Evolutionary conservation across 1,140 invertebrate genomes (phyloP).

Genomic region (Cataglyphis hispanica): DNA sequence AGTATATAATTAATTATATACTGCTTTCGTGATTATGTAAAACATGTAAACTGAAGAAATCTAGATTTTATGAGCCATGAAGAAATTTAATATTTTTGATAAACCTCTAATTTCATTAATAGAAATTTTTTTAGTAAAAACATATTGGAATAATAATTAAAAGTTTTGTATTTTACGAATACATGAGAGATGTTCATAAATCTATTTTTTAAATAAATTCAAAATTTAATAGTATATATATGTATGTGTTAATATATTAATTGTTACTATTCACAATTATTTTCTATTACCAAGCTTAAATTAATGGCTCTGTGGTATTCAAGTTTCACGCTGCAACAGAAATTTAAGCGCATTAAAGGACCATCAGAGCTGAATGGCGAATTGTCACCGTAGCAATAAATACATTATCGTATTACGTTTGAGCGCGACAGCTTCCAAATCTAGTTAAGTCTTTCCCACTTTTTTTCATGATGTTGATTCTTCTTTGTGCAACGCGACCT

Average conservation of each 20-base stretch:
- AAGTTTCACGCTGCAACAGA: conserved; percentile 2
- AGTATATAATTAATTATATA: not conserved
- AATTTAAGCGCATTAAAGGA: conserved; percentile 30
- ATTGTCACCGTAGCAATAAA: conserved; percentile 56
- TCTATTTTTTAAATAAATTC: conserved; percentile 6
- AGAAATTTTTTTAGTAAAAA: conserved; percentile 10
- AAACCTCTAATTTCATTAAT: not conserved
- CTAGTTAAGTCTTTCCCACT: conserved; percentile 39
- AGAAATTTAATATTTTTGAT: conserved; percentile 42
- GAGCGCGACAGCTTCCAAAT: conserved; percentile 54
- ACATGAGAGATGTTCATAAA: not conserved
- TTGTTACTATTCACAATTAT: conserved; percentile 11
- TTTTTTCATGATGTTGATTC: conserved; percentile 40
- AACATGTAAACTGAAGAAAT: conserved; percentile 14
- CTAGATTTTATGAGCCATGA: not conserved
- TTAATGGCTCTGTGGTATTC: conserved; percentile 26
- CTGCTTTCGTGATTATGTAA: not conserved
- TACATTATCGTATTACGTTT: conserved; percentile 52
- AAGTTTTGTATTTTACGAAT: not conserved
- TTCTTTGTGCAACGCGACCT: conserved; percentile 15
- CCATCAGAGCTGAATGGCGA: conserved; percentile 13
- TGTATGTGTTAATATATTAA: not conserved
- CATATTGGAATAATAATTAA: not conserved
- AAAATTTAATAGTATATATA: not conserved
- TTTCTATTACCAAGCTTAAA: conserved; percentile 25